Conservation (phyloP, 2,113 vertebrate genomes). For the Pomatorhinus ruficollis region DNA sequence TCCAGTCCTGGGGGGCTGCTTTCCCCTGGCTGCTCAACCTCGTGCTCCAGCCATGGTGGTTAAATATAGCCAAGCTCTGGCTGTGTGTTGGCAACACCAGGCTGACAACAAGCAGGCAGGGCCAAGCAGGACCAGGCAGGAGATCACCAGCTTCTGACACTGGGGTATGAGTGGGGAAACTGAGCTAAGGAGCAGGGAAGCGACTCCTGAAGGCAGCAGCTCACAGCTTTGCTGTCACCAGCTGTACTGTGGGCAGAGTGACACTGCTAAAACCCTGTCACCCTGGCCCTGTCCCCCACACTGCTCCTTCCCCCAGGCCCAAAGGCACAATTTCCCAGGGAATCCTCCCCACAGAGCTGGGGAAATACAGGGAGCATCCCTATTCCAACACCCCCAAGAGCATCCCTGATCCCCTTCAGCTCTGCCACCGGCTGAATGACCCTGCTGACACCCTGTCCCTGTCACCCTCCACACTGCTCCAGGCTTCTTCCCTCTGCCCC, state of each 20-base stretch:
- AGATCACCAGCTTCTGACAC: neutral
- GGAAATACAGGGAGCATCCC: neutral
- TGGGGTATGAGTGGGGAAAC: rapidly evolving
- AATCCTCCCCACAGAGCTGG: neutral
- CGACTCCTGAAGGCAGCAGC: neutral
- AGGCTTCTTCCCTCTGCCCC: neutral
- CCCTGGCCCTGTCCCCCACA: neutral
- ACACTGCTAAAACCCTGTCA: neutral
- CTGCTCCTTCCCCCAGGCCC: neutral
- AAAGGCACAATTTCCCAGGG: neutral
- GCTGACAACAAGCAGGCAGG: neutral
- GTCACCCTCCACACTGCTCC: neutral
- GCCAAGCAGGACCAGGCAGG: neutral
- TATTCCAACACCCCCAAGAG: neutral
- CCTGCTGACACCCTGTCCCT: neutral
- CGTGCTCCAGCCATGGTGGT: rapidly evolving
- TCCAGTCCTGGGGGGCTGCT: neutral
- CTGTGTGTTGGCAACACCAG: neutral
- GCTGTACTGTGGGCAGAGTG: neutral
- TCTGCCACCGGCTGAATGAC: neutral
- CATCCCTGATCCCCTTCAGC: neutral
- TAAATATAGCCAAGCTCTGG: neutral
- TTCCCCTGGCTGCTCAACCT: neutral
- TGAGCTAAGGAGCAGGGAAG: neutral
- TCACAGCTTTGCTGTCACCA: neutral